Conservation (phyloP, 2,797 vertebrate species). For the Percopsis omiscomaycus region DNA sequence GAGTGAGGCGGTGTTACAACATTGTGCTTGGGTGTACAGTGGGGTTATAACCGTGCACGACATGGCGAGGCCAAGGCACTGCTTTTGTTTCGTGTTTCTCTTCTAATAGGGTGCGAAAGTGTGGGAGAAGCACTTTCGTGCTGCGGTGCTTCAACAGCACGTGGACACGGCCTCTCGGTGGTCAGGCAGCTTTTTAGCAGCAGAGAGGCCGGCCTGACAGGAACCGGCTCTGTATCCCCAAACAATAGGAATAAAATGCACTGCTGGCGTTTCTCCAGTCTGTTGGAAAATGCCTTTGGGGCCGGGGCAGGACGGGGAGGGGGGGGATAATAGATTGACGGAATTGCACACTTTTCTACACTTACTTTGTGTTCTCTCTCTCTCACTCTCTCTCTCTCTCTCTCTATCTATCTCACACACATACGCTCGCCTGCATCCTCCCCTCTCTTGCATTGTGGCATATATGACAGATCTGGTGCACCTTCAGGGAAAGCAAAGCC, state of each 20-base stretch:
- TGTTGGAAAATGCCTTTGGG: constrained; percentile 31
- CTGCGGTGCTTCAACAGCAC: constrained; percentile 14
- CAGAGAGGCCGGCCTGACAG: not conserved
- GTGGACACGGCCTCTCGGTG: constrained; percentile 11
- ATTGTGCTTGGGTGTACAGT: constrained; percentile 16
- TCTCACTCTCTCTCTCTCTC: constrained; percentile 25
- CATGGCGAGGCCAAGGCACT: not conserved
- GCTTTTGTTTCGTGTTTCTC: constrained; percentile 7
- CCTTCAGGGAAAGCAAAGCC: constrained; percentile 38
- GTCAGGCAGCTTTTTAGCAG: constrained; percentile 28
- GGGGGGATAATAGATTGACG: constrained; percentile 38
- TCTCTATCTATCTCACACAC: not conserved
- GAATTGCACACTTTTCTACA: constrained; percentile 29
- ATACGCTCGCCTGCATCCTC: not conserved
- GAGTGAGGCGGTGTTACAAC: constrained; percentile 14
- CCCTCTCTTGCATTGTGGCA: constrained; percentile 12
- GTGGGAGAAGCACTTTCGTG: constrained; percentile 28
- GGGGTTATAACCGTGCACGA: constrained; percentile 5
- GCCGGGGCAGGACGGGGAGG: constrained; percentile 1
- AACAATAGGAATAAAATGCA: constrained; percentile 41
- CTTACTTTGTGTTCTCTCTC: no score
- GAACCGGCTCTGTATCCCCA: constrained; percentile 13
- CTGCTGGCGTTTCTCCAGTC: constrained; percentile 34
- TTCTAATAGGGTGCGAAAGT: constrained; percentile 35
- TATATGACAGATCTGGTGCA: constrained; percentile 42